These are phyloP conservation scores for Pygoscelis adeliae DNA, from an alignment of 2,113 vertebrate genomes.

Conservation along the genomic window DNA sequence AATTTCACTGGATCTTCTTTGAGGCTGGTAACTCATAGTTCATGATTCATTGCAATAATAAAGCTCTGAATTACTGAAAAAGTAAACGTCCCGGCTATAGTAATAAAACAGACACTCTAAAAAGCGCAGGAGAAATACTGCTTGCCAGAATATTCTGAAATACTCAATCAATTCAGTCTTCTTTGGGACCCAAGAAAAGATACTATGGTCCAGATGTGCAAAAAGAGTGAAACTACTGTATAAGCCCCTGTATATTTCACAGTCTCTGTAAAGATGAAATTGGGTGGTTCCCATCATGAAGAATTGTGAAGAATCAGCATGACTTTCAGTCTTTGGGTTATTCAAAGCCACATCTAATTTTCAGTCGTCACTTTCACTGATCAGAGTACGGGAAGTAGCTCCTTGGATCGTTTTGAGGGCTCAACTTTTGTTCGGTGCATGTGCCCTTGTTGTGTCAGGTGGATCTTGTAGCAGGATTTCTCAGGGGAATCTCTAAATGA, in stretches of 20 bases:
- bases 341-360: neutral
- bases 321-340: neutral
- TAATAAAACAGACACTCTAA: neutral
- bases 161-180: neutral
- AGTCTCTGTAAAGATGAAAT: neutral
- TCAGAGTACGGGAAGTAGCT: neutral
- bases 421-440: fast-evolving
- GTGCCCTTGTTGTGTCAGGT: neutral
- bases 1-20: neutral
- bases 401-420: neutral
- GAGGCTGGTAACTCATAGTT: neutral
- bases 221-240: neutral
- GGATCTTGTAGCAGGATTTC: neutral
- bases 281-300: neutral
- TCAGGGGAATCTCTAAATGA: neutral
- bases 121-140: neutral
- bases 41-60: conserved; percentile 19
- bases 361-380: neutral
- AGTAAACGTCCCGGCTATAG: conserved; percentile 1
- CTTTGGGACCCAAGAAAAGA: neutral
- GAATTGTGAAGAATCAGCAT: neutral
- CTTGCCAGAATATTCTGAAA: neutral
- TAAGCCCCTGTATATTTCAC: neutral
- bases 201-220: neutral
- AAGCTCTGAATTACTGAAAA: neutral